Conservation (phyloP, 92 coral and sea anemone genomes). For the Desmophyllum pertusum region DNA sequence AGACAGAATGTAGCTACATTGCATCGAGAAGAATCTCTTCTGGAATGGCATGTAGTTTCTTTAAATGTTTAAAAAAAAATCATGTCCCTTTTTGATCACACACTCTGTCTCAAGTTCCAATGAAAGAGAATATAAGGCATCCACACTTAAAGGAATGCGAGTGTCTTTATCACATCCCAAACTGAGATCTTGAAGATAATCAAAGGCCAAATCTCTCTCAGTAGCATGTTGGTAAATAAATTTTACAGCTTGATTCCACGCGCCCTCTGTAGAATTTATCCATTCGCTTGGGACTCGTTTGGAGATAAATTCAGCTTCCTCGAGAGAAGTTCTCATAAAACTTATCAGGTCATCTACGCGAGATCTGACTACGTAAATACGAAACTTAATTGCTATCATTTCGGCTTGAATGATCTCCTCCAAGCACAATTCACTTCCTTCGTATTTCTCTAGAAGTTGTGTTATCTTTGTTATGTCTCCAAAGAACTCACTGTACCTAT, state of each 20-base stretch:
- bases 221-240: conserved; percentile 17
- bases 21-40: conserved; percentile 54
- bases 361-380: neutral
- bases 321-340: neutral
- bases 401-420: conserved; percentile 11
- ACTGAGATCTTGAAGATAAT: conserved; percentile 2
- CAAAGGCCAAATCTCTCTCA: neutral
- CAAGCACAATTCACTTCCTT: conserved; percentile 2
- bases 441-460: conserved; percentile 13
- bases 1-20: conserved; percentile 77
- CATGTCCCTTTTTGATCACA: neutral
- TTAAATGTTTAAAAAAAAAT: no score
- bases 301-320: neutral
- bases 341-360: neutral
- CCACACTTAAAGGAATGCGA: conserved; percentile 5
- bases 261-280: neutral
- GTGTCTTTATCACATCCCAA: conserved; percentile 10
- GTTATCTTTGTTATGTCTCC: neutral
- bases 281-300: conserved; percentile 1
- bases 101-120: neutral
- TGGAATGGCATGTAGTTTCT: no score
- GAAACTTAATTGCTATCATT: neutral
- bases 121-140: neutral
- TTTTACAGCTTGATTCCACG: conserved; percentile 9
- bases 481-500: neutral